A percentile compares a stretch with the other conserved stretches of the same genome.
phyloP scores from a whole-genome alignment of 2,888 invertebrate genomes.

The Gerris lacustris region DNA sequence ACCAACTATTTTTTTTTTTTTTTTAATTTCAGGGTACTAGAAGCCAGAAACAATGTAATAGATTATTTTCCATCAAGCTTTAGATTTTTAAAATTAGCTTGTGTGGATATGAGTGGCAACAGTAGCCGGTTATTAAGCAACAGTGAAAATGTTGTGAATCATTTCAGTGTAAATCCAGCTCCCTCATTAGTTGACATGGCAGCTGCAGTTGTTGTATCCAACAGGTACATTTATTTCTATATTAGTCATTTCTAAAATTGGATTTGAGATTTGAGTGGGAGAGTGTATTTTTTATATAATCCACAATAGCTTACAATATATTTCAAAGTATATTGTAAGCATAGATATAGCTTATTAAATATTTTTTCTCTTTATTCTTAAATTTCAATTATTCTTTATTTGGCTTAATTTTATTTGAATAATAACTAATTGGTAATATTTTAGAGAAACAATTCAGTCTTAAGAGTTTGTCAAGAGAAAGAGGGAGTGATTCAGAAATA shows the following conservation, averaged over 20 bases:
- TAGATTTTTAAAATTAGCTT: conserved; percentile 9
- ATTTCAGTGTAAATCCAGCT: background rate
- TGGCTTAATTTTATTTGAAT: too few species aligned
- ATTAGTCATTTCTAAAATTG: background rate
- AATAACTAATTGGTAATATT: too few species aligned
- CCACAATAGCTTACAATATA: too few species aligned
- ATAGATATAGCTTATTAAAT: too few species aligned
- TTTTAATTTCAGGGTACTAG: conserved; percentile 12
- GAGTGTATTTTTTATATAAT: too few species aligned
- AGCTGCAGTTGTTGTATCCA: conserved; percentile 13
- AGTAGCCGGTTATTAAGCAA: background rate
- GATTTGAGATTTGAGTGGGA: background rate
- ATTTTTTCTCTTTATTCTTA: too few species aligned
- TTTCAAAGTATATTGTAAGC: too few species aligned
- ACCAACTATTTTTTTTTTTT: too few species aligned
- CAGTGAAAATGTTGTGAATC: background rate
- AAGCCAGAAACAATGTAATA: conserved; percentile 13
- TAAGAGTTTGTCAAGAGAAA: too few species aligned
- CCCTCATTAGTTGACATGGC: conserved; percentile 12
- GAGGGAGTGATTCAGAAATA: too few species aligned
- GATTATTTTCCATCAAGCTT: conserved; percentile 15
- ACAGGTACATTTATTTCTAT: conserved; percentile 14
- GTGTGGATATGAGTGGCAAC: conserved; percentile 16
- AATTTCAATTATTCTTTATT: too few species aligned
- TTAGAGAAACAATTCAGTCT: too few species aligned